Conservation (phyloP, 2,888 invertebrate species). For the Phasia obesa region DNA sequence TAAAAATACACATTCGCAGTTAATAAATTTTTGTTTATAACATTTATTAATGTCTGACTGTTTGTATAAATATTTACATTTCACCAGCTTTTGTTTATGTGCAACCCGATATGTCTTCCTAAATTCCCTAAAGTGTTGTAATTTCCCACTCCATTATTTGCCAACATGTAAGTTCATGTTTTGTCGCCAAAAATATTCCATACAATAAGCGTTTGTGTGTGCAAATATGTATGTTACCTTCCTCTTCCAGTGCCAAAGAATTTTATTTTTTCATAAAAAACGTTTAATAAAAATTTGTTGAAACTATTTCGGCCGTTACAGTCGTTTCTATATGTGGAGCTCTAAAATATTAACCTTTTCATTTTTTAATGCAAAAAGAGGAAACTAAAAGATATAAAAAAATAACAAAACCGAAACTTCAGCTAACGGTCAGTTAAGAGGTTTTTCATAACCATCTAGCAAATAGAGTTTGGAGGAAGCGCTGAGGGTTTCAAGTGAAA, state of each 20-base stretch:
- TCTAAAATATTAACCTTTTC: constrained; percentile 31
- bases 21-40: not conserved
- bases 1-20: too few species aligned
- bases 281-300: constrained; percentile 54
- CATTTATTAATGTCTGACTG: not conserved
- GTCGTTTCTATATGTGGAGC: not conserved
- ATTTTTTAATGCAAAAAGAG: constrained; percentile 31
- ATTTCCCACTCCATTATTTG: constrained; percentile 56
- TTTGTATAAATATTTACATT: not conserved
- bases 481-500: constrained; percentile 10
- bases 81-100: constrained; percentile 1
- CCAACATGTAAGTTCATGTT: constrained; percentile 58
- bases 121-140: constrained; percentile 59
- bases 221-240: not conserved
- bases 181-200: constrained; percentile 50
- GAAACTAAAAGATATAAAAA: not conserved
- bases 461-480: not conserved
- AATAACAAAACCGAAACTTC: constrained; percentile 15
- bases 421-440: constrained; percentile 39
- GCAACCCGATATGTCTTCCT: constrained; percentile 16
- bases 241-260: not conserved
- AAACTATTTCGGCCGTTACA: constrained; percentile 36
- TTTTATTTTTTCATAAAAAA: constrained; percentile 10
- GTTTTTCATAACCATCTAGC: constrained; percentile 13
- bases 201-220: not conserved